Base-by-base conservation (phyloP, 2,888 invertebrate species). In the Troglohyphantes excavatus region DNA sequence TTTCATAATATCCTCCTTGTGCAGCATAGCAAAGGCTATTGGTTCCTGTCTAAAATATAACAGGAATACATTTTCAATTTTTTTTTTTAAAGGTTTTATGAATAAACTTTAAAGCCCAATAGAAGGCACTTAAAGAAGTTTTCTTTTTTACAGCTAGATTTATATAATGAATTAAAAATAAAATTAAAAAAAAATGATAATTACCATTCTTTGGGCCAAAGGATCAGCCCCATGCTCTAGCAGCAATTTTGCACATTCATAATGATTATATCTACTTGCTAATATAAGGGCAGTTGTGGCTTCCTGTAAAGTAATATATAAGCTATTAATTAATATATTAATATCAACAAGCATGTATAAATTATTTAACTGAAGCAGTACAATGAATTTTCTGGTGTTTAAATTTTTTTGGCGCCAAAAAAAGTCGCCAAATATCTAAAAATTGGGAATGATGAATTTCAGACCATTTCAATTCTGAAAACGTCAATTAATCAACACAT, bases 21-120 rank as follows among this genome's bases (percentile, higher is more conserved):
- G 98, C 96, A 89, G 98, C 98, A 94, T 98, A 98, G 94, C 98
- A 98, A 92, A 98, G 94, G 68, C 98, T 97, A 91, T 97, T 97
- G 68, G 98, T 98, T 90, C 98, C 98, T 87, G 98, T 98, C 96
- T 97, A 94, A 92, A 94, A 94, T 27, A 61, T 61, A 61, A 13
- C 7, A 76, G n/a, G n/a, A n/a, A n/a, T n/a, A n/a, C n/a, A n/a
- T n/a, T n/a, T n/a, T n/a, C n/a, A 29, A 29, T 33, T 2, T 11
- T 11, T 53, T n/a, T n/a, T 27, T 39, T 21, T n/a, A 70, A 21
- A 23, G 43, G 6, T 11, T 19, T 26, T 21, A 39, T 33, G 1
- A 2, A 72, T 26, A 33, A 3, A 73, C 21, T 63, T 19, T 13
- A 46, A 1, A 0, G 1, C 11, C 21, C 11, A 63, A 63, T 19